Evolutionary conservation across 2,888 invertebrate genomes (phyloP).

Genomic region (Thumatha senex): DNA sequence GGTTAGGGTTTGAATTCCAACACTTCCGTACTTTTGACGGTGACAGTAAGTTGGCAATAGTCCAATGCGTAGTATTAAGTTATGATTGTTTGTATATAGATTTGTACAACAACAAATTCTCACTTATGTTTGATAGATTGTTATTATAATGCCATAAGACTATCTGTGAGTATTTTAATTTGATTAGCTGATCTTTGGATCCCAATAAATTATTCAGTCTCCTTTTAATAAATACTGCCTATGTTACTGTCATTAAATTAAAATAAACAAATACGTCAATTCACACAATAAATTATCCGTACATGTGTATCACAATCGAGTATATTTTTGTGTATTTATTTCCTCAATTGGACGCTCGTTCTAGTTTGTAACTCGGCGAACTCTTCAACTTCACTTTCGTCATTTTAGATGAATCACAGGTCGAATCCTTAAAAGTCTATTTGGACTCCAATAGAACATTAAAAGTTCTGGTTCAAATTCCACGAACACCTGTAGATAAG

Average conservation of each 20-base stretch:
- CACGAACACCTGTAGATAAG: slow-evolving; percentile 38
- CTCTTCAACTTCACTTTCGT: slow-evolving; percentile 81
- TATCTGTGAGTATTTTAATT: slow-evolving; percentile 27
- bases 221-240: slow-evolving; percentile 21
- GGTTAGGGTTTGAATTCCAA: slow-evolving; percentile 33
- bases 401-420: slow-evolving; percentile 78
- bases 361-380: slow-evolving; percentile 51
- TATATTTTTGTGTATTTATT: slow-evolving; percentile 55
- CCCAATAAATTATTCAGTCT: slow-evolving; percentile 53
- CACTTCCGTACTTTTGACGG: slow-evolving; percentile 37
- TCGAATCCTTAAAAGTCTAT: slow-evolving; percentile 37
- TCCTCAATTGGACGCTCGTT: slow-evolving; percentile 54
- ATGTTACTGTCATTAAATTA: slow-evolving; percentile 21
- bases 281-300: slow-evolving; percentile 43
- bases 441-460: slow-evolving; percentile 55
- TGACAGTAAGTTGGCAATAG: slow-evolving; percentile 29
- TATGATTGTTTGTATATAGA: slow-evolving; percentile 1
- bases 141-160: slow-evolving; percentile 16
- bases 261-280: slow-evolving; percentile 37
- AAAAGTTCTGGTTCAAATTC: slow-evolving; percentile 51
- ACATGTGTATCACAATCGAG: slow-evolving; percentile 40
- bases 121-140: not conserved
- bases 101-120: slow-evolving; percentile 14
- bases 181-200: slow-evolving; percentile 60
- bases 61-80: slow-evolving; percentile 31